phyloP scores from a whole-genome alignment of 92 coral and sea anemone species.

The Zoanthus sansibaricus region DNA sequence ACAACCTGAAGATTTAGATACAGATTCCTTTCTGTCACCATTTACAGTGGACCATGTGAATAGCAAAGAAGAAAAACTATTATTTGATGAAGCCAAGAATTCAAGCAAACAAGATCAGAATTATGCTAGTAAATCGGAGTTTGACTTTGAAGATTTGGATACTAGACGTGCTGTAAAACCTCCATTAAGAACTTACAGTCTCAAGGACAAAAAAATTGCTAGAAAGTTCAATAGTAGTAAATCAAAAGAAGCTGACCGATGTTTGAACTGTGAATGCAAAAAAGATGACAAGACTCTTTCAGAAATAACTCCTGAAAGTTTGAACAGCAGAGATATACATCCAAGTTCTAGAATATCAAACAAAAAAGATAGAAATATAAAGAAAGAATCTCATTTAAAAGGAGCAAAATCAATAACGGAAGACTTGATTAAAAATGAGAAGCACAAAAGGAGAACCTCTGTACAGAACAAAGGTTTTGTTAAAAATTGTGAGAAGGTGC shows the following conservation, averaged over 20 bases:
- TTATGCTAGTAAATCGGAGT: neutral
- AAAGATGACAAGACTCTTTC: neutral
- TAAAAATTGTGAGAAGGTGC: neutral
- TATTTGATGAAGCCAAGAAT: neutral
- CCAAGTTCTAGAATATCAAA: neutral
- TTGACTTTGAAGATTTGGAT: neutral
- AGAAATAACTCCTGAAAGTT: neutral
- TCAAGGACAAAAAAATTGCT: neutral
- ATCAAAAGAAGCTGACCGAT: neutral
- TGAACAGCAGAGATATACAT: neutral
- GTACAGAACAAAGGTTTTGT: neutral
- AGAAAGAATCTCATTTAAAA: constrained; percentile 15
- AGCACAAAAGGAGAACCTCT: neutral
- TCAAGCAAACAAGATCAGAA: neutral
- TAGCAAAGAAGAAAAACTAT: neutral
- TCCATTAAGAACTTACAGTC: neutral
- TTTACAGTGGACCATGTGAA: constrained; percentile 32
- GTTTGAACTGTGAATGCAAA: constrained; percentile 4
- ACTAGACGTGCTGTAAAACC: neutral
- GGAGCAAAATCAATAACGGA: neutral
- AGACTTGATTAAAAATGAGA: neutral
- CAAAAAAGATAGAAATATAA: neutral
- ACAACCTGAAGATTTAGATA: constrained; percentile 17
- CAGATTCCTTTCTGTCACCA: constrained; percentile 57
- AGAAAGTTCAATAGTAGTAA: neutral